Evolutionary conservation across 1,140 invertebrate species (phyloP).

Genomic region (Penaeus japonicus): DNA sequence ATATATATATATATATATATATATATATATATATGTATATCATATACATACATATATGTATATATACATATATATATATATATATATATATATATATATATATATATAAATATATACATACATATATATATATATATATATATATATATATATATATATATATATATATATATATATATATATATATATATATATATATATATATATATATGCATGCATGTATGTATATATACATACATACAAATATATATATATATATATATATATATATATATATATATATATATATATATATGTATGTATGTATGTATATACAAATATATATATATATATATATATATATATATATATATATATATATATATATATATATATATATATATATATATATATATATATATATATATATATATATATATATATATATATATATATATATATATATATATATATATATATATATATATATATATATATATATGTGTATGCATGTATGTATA

Average conservation of each 20-base stretch:
- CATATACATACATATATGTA: background rate
- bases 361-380: background rate
- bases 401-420: background rate
- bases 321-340: constrained; percentile 3
- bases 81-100: background rate
- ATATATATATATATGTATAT: constrained; percentile 1
- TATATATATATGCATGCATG: background rate
- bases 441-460: background rate
- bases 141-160: constrained; percentile 13
- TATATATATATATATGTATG: too few relatives aligned
- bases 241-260: background rate
- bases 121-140: background rate
- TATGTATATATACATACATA: background rate
- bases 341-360: constrained; percentile 13
- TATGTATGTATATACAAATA: background rate
- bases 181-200: background rate
- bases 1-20: constrained; percentile 13
- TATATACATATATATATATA: background rate
- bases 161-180: background rate
- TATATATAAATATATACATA: background rate
- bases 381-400: background rate
- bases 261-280: too few relatives aligned
- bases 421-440: background rate
- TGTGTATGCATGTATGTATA: background rate
- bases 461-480: background rate